Base-by-base conservation (phyloP, 2,888 invertebrate genomes). In the Apotomis capreana region DNA sequence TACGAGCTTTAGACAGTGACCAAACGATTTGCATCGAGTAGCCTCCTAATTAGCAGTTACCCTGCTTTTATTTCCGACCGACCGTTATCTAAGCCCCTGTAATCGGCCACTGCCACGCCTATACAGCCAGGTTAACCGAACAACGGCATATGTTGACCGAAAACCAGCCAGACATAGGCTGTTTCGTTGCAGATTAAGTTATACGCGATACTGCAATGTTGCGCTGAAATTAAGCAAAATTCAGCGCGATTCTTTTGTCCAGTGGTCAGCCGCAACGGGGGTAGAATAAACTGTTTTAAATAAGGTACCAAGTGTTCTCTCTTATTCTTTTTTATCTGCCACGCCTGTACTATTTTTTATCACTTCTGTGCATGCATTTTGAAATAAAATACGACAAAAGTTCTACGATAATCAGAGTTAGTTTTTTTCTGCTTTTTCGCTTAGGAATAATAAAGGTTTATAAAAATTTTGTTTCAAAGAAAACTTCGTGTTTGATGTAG, bases 31-130 rank as follows among this genome's bases (percentile, higher is more conserved):
- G 71, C 71, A 71, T 71, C 71, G 71, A 60, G 76, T 75, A 57
- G 77, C 78, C 82, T 81, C 78, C 88, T 91, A 92, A 92, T 92
- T 92, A 92, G 87, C 84, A 87, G 90, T 85, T 88, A 84, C 83
- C 83, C 83, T 74, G 88, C 84, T 90, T 92, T 92, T 92, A 90
- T 91, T 91, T 92, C 92, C 91, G 86, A 84, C 83, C 82, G 78
- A 82, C 76, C 84, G 86, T 84, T 92, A 91, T 92, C 92, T 90
- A 86, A 87, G 85, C 88, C 84, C 74, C 78, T 81, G 86, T 88
- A 88, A 91, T 90, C 90, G 84, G 87, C 88, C 82, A 80, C 87
- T 79, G 83, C 81, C 79, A 84, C 88, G 89, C 89, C 81, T 81
- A 77, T 76, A 68, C 74, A 69, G 65, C 26, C 12, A 10, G 9